phyloP scores from a whole-genome alignment of 2,797 vertebrate genomes.

The Mormyrops boulengeri region DNA sequence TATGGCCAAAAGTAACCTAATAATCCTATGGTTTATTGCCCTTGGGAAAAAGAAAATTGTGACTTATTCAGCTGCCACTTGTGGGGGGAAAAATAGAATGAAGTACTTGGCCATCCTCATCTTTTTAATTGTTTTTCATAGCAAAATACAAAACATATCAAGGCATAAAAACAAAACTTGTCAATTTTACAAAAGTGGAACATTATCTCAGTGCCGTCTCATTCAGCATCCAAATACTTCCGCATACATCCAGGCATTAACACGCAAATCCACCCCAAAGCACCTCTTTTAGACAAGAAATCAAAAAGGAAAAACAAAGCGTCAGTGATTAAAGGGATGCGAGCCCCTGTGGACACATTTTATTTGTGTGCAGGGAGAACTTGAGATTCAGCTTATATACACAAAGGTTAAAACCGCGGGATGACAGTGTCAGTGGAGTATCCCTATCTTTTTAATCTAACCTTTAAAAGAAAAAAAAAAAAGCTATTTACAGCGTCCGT shows the following conservation, averaged over 20 bases:
- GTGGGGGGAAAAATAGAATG: constrained; percentile 10
- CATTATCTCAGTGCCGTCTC: constrained; percentile 6
- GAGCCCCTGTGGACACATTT: not conserved
- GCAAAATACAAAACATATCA: constrained; percentile 33
- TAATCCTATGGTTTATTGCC: not conserved
- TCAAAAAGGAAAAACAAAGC: not conserved
- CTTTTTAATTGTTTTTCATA: constrained; percentile 19
- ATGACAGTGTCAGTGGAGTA: not conserved
- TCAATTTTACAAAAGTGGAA: constrained; percentile 29
- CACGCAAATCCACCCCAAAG: constrained; percentile 13
- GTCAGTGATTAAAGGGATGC: not conserved
- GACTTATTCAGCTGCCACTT: not conserved
- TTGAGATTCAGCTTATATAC: not conserved
- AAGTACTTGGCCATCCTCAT: constrained; percentile 24
- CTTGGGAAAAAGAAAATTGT: not conserved
- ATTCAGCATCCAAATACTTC: constrained; percentile 20
- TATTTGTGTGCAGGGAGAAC: not conserved
- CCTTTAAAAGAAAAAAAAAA: not conserved
- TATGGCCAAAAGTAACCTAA: not conserved
- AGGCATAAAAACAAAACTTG: constrained; percentile 28
- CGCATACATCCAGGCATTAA: constrained; percentile 20
- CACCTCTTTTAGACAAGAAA: not conserved
- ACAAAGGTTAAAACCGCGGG: not conserved
- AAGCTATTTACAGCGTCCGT: not conserved
- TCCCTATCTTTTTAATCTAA: not conserved